Conservation (phyloP, 2,113 vertebrate species). For the Morphnarchus princeps region DNA sequence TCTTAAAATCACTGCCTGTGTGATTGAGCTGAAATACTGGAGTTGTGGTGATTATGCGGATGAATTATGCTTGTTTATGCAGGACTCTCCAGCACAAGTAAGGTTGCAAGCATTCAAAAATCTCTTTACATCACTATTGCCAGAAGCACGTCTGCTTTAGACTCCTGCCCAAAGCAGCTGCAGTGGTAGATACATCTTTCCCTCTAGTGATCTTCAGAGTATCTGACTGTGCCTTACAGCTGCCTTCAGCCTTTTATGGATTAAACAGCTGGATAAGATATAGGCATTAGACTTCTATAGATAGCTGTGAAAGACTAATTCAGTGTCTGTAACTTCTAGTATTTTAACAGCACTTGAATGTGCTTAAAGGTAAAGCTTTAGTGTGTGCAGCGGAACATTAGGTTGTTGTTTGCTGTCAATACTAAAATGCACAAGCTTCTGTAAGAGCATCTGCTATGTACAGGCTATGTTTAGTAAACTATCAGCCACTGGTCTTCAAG, state of each 20-base stretch:
- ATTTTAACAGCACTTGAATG: neutral
- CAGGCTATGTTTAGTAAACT: neutral
- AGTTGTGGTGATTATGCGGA: neutral
- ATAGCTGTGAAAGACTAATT: neutral
- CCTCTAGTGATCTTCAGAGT: neutral
- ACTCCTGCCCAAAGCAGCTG: neutral
- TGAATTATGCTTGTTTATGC: neutral
- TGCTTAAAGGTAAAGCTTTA: neutral
- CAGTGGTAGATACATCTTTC: neutral
- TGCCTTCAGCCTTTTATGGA: neutral
- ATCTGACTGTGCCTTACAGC: neutral
- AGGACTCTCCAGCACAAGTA: neutral
- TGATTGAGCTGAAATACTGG: neutral
- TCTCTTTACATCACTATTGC: accelerated
- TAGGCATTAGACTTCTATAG: neutral
- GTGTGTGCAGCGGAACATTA: neutral
- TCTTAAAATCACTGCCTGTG: neutral
- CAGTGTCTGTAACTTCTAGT: neutral
- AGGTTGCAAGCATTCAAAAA: neutral
- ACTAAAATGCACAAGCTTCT: neutral
- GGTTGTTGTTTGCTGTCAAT: neutral
- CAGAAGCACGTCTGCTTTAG: neutral
- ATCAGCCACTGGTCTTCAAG: neutral
- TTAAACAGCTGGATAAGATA: neutral
- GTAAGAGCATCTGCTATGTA: neutral